phyloP scores from a whole-genome alignment of 2,888 invertebrate genomes.

The Desoria tigrina region DNA sequence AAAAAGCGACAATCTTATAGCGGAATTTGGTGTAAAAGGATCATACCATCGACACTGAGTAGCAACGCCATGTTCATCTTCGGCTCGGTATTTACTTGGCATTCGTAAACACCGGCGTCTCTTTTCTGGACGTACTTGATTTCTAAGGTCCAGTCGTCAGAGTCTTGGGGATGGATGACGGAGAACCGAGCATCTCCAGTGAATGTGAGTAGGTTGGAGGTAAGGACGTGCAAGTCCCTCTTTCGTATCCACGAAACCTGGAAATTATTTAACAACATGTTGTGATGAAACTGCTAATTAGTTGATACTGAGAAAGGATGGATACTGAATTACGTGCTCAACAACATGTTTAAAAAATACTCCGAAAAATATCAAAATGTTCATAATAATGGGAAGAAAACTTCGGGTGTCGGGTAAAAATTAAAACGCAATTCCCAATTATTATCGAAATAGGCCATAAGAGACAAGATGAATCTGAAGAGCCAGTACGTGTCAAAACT shows the following conservation, averaged over 20 bases:
- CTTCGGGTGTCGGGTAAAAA: too few relatives aligned
- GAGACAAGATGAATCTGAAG: too few relatives aligned
- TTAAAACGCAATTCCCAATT: too few relatives aligned
- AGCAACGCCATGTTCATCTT: slow-evolving; percentile 81
- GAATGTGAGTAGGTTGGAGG: slow-evolving; percentile 80
- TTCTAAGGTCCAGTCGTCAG: slow-evolving; percentile 83
- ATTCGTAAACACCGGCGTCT: slow-evolving; percentile 67
- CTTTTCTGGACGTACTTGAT: slow-evolving; percentile 80
- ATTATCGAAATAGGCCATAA: too few relatives aligned
- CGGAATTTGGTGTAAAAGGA: slow-evolving; percentile 3
- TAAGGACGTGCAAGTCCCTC: slow-evolving; percentile 79
- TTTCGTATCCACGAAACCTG: slow-evolving; percentile 83
- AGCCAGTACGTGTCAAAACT: too few relatives aligned
- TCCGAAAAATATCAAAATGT: too few relatives aligned
- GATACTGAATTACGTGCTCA: too few relatives aligned
- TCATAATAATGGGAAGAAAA: neutral
- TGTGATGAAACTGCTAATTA: too few relatives aligned
- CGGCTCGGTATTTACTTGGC: slow-evolving; percentile 83
- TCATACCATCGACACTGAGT: slow-evolving; percentile 77
- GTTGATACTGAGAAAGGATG: too few relatives aligned
- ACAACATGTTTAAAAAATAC: too few relatives aligned
- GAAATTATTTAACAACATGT: too few relatives aligned
- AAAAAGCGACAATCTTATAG: too few relatives aligned
- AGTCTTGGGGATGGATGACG: slow-evolving; percentile 77
- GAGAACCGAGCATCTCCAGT: slow-evolving; percentile 85